Conservation (phyloP, 92 coral and sea anemone genomes). For the Bergia puertoricense region DNA sequence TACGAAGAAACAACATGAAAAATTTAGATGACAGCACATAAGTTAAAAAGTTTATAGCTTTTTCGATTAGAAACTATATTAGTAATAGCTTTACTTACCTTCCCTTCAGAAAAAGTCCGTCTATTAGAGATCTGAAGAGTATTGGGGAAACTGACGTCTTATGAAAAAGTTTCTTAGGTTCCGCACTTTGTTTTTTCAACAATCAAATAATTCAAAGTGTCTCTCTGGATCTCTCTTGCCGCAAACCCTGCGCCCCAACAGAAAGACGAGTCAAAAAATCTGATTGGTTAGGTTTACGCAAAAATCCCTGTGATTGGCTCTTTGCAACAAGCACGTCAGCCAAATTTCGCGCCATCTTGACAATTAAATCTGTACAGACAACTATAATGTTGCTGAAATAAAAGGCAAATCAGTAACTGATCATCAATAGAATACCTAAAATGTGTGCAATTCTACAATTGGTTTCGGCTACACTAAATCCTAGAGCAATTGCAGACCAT, state of each 20-base stretch:
- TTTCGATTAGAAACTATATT: neutral
- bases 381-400: too few species aligned
- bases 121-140: neutral
- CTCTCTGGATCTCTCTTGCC: neutral
- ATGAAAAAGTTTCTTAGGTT: neutral
- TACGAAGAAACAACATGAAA: neutral
- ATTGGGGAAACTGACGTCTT: neutral
- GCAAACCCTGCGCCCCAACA: neutral
- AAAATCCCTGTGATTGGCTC: slow-evolving; percentile 18
- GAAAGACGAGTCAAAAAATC: neutral
- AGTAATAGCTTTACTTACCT: neutral
- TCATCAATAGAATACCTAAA: too few species aligned
- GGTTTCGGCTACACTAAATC: too few species aligned
- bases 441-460: too few species aligned
- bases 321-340: slow-evolving; percentile 2
- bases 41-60: neutral
- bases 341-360: slow-evolving; percentile 36
- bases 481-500: too few species aligned
- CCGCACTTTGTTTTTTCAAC: neutral
- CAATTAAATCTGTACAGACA: neutral
- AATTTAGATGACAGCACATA: neutral
- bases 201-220: neutral
- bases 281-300: slow-evolving; percentile 24
- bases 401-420: too few species aligned
- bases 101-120: neutral